Conservation (phyloP, 2,888 invertebrate genomes). For the Andrena minutula region DNA sequence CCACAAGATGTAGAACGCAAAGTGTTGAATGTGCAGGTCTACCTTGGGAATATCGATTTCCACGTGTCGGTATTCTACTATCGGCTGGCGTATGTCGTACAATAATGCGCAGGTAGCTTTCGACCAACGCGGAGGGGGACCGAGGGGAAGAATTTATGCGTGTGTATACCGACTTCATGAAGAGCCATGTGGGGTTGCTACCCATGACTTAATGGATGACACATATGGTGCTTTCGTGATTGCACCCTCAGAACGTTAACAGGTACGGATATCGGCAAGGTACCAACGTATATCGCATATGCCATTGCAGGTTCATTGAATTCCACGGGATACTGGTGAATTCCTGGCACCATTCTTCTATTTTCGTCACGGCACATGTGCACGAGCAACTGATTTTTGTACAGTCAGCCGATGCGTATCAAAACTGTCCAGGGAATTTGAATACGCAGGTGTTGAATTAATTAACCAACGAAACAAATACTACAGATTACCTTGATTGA, state of each 20-base stretch:
- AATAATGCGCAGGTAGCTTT: slow-evolving; percentile 60
- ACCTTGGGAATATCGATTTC: slow-evolving; percentile 79
- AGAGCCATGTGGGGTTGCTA: slow-evolving; percentile 64
- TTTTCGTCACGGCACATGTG: not conserved
- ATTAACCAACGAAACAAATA: slow-evolving; percentile 9
- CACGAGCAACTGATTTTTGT: slow-evolving; percentile 19
- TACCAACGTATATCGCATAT: slow-evolving; percentile 73
- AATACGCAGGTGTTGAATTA: not conserved
- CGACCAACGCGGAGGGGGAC: slow-evolving; percentile 32
- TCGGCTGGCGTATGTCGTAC: slow-evolving; percentile 76
- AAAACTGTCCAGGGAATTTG: slow-evolving; percentile 5
- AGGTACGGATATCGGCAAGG: slow-evolving; percentile 58
- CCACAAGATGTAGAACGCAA: not conserved
- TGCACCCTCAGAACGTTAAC: slow-evolving; percentile 36
- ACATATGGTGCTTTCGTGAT: slow-evolving; percentile 65
- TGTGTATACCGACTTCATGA: slow-evolving; percentile 44
- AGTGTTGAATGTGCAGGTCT: slow-evolving; percentile 43
- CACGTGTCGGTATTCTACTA: slow-evolving; percentile 72
- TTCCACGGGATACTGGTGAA: slow-evolving; percentile 45
- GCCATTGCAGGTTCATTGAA: slow-evolving; percentile 69
- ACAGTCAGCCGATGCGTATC: not conserved
- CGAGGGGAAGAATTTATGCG: slow-evolving; percentile 62
- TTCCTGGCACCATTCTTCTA: slow-evolving; percentile 13
- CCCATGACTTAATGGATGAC: slow-evolving; percentile 60
- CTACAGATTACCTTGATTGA: not conserved